These are phyloP conservation scores for Ips typographus DNA, from an alignment of 1,140 invertebrate species.

Conservation along the genomic window DNA sequence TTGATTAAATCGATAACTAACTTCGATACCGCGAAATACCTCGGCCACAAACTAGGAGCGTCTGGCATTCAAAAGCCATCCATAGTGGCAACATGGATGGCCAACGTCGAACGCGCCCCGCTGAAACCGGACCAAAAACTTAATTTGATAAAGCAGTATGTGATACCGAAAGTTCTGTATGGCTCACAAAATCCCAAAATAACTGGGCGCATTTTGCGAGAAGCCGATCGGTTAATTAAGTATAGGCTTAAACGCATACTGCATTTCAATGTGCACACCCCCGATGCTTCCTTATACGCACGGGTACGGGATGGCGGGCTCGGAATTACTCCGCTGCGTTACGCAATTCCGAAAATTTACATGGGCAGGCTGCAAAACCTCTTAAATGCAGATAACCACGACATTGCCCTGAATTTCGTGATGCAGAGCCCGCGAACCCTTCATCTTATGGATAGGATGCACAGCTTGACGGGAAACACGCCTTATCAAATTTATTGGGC, in stretches of 20 bases:
- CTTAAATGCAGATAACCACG: no score
- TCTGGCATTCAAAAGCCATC: constrained; percentile 29
- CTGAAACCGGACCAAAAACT: constrained; percentile 48
- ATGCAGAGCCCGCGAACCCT: not conserved
- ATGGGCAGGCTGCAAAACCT: not conserved
- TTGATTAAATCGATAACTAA: not conserved
- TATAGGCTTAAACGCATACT: constrained; percentile 18
- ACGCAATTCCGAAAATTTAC: not conserved
- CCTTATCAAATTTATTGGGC: not conserved
- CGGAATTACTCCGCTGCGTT: constrained; percentile 26
- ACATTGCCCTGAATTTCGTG: not conserved
- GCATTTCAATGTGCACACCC: constrained; percentile 32
- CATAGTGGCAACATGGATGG: constrained; percentile 17
- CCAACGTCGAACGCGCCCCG: constrained; percentile 34
- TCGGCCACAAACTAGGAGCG: constrained; percentile 29
- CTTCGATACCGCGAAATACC: constrained; percentile 34
- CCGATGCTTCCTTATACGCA: constrained; percentile 35
- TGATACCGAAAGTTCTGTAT: constrained; percentile 36
- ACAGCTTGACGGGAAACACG: not conserved
- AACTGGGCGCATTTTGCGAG: constrained; percentile 6
- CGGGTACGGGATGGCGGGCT: constrained; percentile 38
- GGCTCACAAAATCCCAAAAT: constrained; percentile 33
- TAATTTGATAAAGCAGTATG: constrained; percentile 14
- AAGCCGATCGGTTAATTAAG: constrained; percentile 36
- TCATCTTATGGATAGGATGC: not conserved